Percentiles rank a stretch among this genome's conserved stretches.
phyloP scores from a whole-genome alignment of 2,113 vertebrate genomes.

The Proterorhinus semilunaris region DNA sequence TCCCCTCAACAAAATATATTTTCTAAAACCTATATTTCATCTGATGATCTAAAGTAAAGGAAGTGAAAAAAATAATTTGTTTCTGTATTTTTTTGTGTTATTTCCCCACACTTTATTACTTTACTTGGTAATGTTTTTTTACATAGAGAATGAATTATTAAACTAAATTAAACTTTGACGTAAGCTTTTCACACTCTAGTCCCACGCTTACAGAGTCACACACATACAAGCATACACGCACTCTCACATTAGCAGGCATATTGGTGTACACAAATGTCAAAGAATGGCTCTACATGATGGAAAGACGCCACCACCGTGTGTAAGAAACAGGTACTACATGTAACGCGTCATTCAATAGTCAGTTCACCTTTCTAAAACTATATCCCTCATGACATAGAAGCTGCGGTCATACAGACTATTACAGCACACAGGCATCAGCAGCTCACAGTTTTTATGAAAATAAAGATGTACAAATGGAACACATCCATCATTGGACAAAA shows the following conservation, averaged over 20 bases:
- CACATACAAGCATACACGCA: constrained; percentile 1
- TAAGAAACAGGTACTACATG: constrained; percentile 56
- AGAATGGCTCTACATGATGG: constrained; percentile 27
- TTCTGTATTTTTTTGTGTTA: too few relatives aligned
- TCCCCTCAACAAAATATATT: not conserved
- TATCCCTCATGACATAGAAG: constrained; percentile 39
- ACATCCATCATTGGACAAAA: constrained; percentile 48
- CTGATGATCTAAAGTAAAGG: not conserved
- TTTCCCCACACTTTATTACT: constrained; percentile 57
- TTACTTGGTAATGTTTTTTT: constrained; percentile 41
- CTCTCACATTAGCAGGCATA: constrained; percentile 59
- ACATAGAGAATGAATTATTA: constrained; percentile 47
- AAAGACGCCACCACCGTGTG: constrained; percentile 54
- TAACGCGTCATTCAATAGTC: constrained; percentile 39
- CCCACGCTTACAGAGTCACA: constrained; percentile 8
- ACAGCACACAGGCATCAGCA: constrained; percentile 15
- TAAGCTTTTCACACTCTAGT: constrained; percentile 56
- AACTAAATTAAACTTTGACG: constrained; percentile 45
- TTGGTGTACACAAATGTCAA: constrained; percentile 46
- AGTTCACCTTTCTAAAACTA: constrained; percentile 33
- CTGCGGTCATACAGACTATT: constrained; percentile 23
- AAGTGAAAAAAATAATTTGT: too few relatives aligned
- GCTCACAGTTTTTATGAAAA: constrained; percentile 23
- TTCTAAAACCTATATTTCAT: not conserved
- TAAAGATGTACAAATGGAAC: constrained; percentile 24